phyloP scores from a whole-genome alignment of 2,888 invertebrate species.

The Apodemia mormo region DNA sequence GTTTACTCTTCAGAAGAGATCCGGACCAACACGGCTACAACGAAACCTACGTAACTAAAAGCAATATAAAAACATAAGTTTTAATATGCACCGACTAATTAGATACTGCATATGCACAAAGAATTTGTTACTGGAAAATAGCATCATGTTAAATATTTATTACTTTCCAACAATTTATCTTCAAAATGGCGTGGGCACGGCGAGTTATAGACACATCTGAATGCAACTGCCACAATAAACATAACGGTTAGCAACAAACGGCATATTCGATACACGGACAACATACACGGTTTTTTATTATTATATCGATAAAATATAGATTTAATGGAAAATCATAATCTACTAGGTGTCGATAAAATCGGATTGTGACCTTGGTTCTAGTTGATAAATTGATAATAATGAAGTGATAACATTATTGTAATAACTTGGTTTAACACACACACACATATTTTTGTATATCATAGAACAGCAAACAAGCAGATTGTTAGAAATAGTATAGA shows the following conservation, averaged over 20 bases:
- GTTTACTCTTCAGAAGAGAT: no score
- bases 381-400: no score
- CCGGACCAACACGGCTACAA: no score
- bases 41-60: no score
- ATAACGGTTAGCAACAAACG: slow-evolving; percentile 1
- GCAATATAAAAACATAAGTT: no score
- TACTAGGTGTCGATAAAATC: background rate
- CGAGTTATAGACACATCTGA: slow-evolving; percentile 12
- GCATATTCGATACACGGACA: slow-evolving; percentile 1
- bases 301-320: background rate
- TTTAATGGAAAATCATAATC: background rate
- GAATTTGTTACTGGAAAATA: background rate
- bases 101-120: background rate
- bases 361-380: background rate
- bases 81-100: no score
- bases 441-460: no score
- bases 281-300: background rate
- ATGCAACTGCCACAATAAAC: slow-evolving; percentile 12
- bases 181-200: background rate
- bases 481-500: no score
- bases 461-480: no score
- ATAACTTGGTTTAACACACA: no score
- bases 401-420: no score
- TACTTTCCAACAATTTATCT: slow-evolving; percentile 8
- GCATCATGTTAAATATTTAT: slow-evolving; percentile 5